phyloP scores from a whole-genome alignment of 2,113 vertebrate species.

The Chiloscyllium plagiosum region DNA sequence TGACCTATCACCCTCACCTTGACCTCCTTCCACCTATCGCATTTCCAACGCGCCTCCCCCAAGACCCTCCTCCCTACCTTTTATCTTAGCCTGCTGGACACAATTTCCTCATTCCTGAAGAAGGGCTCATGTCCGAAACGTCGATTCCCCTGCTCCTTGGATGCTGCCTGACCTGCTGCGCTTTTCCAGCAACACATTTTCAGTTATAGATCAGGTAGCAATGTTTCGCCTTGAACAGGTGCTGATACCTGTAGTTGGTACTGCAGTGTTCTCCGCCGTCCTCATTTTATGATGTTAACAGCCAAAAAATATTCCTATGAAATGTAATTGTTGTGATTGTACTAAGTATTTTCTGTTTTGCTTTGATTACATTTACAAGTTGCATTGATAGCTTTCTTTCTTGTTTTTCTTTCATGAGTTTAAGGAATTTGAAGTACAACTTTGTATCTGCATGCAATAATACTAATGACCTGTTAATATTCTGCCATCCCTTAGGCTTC shows the following conservation, averaged over 20 bases:
- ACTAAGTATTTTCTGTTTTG: background rate
- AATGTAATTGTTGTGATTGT: background rate
- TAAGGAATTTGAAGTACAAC: background rate
- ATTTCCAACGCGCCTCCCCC: no score
- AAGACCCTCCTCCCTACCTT: no score
- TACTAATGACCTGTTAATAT: background rate
- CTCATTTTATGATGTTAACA: background rate
- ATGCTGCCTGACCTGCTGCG: no score
- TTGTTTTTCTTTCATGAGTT: background rate
- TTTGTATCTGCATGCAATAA: background rate
- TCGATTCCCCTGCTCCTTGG: no score
- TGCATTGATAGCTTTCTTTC: background rate
- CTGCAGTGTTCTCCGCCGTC: background rate
- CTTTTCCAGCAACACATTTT: no score
- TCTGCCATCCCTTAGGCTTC: background rate
- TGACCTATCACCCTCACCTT: no score
- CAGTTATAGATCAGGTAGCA: background rate
- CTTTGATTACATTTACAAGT: background rate
- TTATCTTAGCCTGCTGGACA: no score
- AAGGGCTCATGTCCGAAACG: no score
- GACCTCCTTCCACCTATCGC: no score
- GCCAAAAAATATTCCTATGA: background rate
- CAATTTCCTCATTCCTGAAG: no score
- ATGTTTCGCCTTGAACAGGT: background rate
- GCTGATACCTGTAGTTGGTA: background rate